Base-by-base conservation (phyloP, 2,797 vertebrate genomes). In the Propithecus deckenii region DNA sequence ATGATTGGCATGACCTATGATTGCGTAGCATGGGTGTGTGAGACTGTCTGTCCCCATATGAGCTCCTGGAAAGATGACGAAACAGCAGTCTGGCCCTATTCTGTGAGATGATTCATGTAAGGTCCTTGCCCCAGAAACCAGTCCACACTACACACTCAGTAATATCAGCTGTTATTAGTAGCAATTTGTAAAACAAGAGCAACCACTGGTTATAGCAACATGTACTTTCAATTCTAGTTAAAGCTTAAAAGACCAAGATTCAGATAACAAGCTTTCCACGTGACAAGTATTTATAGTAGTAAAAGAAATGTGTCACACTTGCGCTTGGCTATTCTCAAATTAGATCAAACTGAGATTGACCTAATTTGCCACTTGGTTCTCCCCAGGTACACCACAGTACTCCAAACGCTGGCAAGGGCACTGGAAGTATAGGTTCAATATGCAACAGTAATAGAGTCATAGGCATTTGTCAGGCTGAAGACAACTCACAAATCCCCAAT, bases 191-290 rank as follows among this genome's bases (percentile, higher is more conserved):
- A 92, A 78, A 67, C 10, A 69, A 48, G 11, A 74, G 13, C 67
- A 88, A 59, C 14, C 12, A 20, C 43, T 15, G 9, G 28, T 86
- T 61, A 72, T 23, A 81, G 43, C 18, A 90, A 78, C 4, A 32
- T 10, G 55, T 0, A 32, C 17, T 86, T 97, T 71, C 52, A 88
- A 55, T 67, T 92, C 35, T 72, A 91, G 46, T 8, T 86, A 91
- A 63, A n/a, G 67, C 18, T 46, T 46, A 69, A 65, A 59, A 86
- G 79, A 30, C 48, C 81, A 72, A 92, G 41, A 38, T 83, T 43
- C 52, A 83, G 79, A 86, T 57, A 57, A 9, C 32, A 87, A 87
- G 9, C 13, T 61, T 81, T 74, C 50, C 71, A 78, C 18, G 20
- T 18, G 38, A 59, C n/a, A 95, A n/a, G 80, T 81, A 9, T 41